Conservation (phyloP, 2,113 vertebrate species). For the Solea senegalensis region DNA sequence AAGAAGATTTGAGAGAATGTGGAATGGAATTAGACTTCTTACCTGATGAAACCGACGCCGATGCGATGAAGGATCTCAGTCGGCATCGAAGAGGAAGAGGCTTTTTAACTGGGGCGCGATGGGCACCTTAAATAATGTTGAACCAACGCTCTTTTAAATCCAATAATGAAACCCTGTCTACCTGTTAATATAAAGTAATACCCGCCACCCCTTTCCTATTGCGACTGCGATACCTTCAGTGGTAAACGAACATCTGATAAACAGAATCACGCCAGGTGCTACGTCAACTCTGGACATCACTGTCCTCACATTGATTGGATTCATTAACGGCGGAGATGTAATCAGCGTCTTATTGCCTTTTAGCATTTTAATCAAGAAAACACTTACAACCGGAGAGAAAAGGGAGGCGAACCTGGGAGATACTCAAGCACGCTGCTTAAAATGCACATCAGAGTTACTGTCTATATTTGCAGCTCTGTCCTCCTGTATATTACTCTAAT, state of each 20-base stretch:
- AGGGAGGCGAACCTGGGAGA: conserved; percentile 27
- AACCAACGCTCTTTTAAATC: conserved; percentile 44
- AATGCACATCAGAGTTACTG: conserved; percentile 55
- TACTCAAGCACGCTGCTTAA: conserved; percentile 51
- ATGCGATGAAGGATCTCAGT: conserved; percentile 57
- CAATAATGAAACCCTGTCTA: conserved; percentile 28
- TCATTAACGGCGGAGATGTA: conserved; percentile 48
- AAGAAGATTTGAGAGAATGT: conserved; percentile 78
- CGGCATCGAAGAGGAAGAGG: conserved; percentile 42
- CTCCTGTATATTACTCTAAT: conserved; percentile 48
- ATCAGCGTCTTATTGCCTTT: conserved; percentile 45
- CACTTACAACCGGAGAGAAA: conserved; percentile 27
- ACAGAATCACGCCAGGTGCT: conserved; percentile 36
- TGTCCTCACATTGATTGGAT: conserved; percentile 43
- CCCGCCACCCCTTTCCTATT: conserved; percentile 7
- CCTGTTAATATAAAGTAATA: conserved; percentile 8
- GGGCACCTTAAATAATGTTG: conserved; percentile 50
- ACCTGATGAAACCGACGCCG: conserved; percentile 75
- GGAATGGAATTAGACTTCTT: conserved; percentile 72
- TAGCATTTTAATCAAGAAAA: conserved; percentile 50
- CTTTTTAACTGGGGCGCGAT: conserved; percentile 31
- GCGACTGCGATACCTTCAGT: conserved; percentile 33
- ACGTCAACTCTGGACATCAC: conserved; percentile 18
- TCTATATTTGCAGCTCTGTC: conserved; percentile 52
- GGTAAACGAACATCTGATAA: conserved; percentile 52